Conservation (phyloP, 2,797 vertebrate genomes). For the Fringilla coelebs region DNA sequence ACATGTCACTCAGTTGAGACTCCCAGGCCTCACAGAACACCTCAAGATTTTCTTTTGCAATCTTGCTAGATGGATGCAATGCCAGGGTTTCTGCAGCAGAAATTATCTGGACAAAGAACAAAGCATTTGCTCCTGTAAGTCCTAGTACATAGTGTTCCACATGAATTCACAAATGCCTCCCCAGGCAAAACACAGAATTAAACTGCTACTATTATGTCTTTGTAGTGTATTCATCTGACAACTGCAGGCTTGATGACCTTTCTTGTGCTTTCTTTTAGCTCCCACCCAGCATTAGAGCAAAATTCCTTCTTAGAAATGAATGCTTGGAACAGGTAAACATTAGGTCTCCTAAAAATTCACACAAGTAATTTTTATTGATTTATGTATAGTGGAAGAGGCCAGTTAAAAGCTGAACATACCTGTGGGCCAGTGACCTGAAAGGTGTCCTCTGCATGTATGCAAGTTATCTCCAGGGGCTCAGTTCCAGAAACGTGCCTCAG, state of each 20-base stretch:
- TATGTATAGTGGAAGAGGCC: not conserved
- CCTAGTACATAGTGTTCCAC: not conserved
- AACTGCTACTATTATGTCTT: not conserved
- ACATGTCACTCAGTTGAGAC: constrained; percentile 95
- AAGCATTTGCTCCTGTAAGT: not conserved
- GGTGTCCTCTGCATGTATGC: constrained; percentile 94
- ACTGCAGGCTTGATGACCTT: not conserved
- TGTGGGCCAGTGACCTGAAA: constrained; percentile 97
- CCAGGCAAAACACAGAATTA: not conserved
- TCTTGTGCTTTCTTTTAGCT: not conserved
- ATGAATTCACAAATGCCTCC: not conserved
- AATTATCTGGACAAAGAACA: constrained; percentile 85
- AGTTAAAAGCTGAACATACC: constrained; percentile 73
- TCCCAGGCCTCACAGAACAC: constrained; percentile 99
- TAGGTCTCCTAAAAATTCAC: not conserved
- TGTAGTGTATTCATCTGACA: not conserved
- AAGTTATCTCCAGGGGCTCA: constrained; percentile 95
- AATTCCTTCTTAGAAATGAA: not conserved
- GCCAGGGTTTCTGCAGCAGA: constrained; percentile 95
- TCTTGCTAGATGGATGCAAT: constrained; percentile 96
- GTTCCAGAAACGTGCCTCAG: constrained; percentile 92
- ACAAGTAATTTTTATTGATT: not conserved
- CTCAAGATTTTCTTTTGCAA: constrained; percentile 97
- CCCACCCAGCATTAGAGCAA: not conserved
- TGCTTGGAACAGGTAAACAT: not conserved